Conservation (phyloP, 1,140 invertebrate genomes). For the Panagrolaimus sp. region DNA sequence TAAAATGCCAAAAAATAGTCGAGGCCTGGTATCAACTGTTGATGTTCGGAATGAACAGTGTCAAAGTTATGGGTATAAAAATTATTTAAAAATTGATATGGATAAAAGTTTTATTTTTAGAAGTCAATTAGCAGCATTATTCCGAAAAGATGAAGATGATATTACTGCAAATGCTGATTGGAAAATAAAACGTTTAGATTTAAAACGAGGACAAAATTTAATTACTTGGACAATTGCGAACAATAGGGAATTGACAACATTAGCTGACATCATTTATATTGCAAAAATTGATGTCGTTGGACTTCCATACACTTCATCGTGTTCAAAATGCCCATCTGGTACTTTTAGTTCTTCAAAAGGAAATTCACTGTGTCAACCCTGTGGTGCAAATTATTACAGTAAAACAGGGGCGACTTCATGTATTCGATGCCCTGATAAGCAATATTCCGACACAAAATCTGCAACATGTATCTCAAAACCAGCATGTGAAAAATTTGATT, state of each 20-base stretch:
- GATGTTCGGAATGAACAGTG: slow-evolving; percentile 57
- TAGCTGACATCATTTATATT: slow-evolving; percentile 47
- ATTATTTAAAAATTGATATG: neutral
- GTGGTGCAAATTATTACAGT: slow-evolving; percentile 63
- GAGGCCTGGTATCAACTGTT: slow-evolving; percentile 38
- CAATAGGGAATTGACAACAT: slow-evolving; percentile 37
- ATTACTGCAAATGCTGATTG: slow-evolving; percentile 43
- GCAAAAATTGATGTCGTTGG: slow-evolving; percentile 51
- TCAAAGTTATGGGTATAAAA: slow-evolving; percentile 47
- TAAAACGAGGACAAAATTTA: slow-evolving; percentile 51
- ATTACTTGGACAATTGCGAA: slow-evolving; percentile 53
- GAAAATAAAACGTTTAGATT: slow-evolving; percentile 35
- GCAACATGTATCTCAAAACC: slow-evolving; percentile 63
- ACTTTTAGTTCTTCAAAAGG: slow-evolving; percentile 63
- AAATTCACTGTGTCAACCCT: slow-evolving; percentile 61
- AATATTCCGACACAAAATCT: slow-evolving; percentile 63
- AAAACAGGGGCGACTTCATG: slow-evolving; percentile 62
- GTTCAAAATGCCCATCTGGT: slow-evolving; percentile 65
- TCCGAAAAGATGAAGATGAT: slow-evolving; percentile 20
- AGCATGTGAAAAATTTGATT: slow-evolving; percentile 65
- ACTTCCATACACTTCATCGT: slow-evolving; percentile 66
- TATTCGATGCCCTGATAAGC: slow-evolving; percentile 60
- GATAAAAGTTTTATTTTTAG: neutral
- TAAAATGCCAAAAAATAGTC: slow-evolving; percentile 49
- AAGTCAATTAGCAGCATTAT: slow-evolving; percentile 4